These are phyloP conservation scores for Psix sp. DNA, from an alignment of 1,140 invertebrate genomes.

Conservation along the genomic window DNA sequence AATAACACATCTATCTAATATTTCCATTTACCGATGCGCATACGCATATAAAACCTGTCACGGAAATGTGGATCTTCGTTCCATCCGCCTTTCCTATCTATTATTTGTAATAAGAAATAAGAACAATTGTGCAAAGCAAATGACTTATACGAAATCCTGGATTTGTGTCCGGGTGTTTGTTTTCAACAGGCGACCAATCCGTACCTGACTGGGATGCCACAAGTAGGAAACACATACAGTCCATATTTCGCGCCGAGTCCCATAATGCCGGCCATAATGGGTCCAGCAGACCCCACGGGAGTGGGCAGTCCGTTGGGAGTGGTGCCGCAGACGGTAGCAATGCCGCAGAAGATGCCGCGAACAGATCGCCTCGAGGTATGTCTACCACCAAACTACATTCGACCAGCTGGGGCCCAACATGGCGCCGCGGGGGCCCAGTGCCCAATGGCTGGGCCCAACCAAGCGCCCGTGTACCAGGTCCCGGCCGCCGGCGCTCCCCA, in stretches of 20 bases:
- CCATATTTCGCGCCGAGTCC: constrained; percentile 91
- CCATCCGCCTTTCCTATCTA: too few relatives aligned
- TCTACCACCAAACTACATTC: constrained; percentile 78
- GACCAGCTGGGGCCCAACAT: constrained; percentile 72
- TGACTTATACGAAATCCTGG: constrained; percentile 49
- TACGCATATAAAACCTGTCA: constrained; percentile 3
- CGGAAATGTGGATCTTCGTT: constrained; percentile 3
- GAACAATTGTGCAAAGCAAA: not conserved
- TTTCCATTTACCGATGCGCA: constrained; percentile 48
- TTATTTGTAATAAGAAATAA: too few relatives aligned
- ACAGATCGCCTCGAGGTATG: constrained; percentile 97
- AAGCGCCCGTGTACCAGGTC: constrained; percentile 73
- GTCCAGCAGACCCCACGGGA: constrained; percentile 86
- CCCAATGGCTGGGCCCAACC: constrained; percentile 67
- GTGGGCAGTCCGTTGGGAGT: constrained; percentile 84
- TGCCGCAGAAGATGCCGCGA: constrained; percentile 94
- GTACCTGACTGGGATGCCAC: constrained; percentile 91
- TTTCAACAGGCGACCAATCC: constrained; percentile 88
- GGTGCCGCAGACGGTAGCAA: constrained; percentile 89
- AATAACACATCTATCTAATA: not conserved
- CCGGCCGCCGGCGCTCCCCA: constrained; percentile 71
- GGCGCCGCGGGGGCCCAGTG: constrained; percentile 72
- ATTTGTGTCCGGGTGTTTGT: constrained; percentile 65
- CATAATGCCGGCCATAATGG: constrained; percentile 88
- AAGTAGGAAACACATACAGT: constrained; percentile 89